A percentile compares a stretch with the other conserved stretches of the same genome.
Conservation (phyloP, 2,113 vertebrate species). For the Helogale parvula region DNA sequence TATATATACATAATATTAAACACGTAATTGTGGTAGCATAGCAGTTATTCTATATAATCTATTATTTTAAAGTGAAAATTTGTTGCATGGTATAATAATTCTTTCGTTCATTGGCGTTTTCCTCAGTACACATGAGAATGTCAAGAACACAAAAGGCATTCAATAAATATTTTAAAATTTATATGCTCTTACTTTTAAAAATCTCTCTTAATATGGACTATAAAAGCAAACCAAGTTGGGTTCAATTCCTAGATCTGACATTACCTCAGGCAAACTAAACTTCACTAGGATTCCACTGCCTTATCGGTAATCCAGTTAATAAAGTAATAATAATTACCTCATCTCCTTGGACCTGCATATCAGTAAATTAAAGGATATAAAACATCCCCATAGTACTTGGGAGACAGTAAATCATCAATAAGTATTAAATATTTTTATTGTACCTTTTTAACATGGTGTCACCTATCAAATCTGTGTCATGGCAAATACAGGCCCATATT, state of each 20-base stretch:
- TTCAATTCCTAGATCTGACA: neutral
- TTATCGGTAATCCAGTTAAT: neutral
- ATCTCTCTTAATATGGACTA: neutral
- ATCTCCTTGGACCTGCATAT: neutral
- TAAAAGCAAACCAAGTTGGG: neutral
- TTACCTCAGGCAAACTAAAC: neutral
- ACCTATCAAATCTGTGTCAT: neutral
- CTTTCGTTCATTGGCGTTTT: neutral
- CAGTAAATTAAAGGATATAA: neutral
- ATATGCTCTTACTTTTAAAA: neutral
- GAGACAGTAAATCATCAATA: neutral
- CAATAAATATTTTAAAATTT: neutral
- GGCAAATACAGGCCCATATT: neutral
- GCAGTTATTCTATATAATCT: neutral
- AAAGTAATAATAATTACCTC: neutral
- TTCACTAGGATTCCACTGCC: neutral
- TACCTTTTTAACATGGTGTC: neutral
- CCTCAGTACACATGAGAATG: neutral
- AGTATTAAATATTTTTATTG: neutral
- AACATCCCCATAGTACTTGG: neutral
- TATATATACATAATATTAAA: neutral
- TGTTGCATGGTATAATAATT: neutral
- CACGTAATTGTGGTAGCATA: neutral
- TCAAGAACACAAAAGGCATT: neutral
- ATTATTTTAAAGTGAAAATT: neutral